Base-by-base conservation (phyloP, 2,888 invertebrate genomes). In the Azorinus chamasolen region DNA sequence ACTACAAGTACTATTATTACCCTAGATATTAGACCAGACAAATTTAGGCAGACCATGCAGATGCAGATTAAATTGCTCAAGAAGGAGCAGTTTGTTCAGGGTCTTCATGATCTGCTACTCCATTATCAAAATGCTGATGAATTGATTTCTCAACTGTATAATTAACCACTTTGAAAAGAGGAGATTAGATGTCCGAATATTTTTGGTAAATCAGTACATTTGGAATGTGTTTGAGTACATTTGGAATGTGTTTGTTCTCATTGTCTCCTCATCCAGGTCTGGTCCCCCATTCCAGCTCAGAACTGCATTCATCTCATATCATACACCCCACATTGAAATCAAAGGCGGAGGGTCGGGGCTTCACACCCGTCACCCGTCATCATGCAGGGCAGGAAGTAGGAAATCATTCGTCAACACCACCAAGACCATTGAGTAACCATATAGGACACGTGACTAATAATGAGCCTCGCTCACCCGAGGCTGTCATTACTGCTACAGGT, bases 261-360 rank as follows among this genome's bases (percentile, higher is more conserved):
- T 37, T 18, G 39, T 14, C 46, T 55, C 45, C 27, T 41, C 32
- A 37, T 48, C 43, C 64, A 71, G 76, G 76, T 48, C 50, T 70
- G 62, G 61, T 54, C 25, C 24, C 63, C 18, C 59, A 43, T 27
- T 50, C 69, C 18, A 58, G 59, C 4, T 43, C 90, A 64, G 89
- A 89, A 71, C 87, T 92, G 87, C 91, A 91, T 84, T 92, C 92
- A 63, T 91, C 92, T 64, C 91, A 92, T 83, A 85, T 93, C 85
- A 89, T 92, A 81, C 89, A 91, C 82, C 12, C 32, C 32, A 86
- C 89, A 76, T 87, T 87, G 74, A 86, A 87, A 79, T 72, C 84
- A 20, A 84, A 87, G 70, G 81, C 79, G 37, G 86, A 86, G 57
- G 53, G 72, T 58, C 78, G 75, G 48, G 85, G 85, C 53, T 87